Base-by-base conservation (phyloP, 2,797 vertebrate genomes). In the Ispidina picta region DNA sequence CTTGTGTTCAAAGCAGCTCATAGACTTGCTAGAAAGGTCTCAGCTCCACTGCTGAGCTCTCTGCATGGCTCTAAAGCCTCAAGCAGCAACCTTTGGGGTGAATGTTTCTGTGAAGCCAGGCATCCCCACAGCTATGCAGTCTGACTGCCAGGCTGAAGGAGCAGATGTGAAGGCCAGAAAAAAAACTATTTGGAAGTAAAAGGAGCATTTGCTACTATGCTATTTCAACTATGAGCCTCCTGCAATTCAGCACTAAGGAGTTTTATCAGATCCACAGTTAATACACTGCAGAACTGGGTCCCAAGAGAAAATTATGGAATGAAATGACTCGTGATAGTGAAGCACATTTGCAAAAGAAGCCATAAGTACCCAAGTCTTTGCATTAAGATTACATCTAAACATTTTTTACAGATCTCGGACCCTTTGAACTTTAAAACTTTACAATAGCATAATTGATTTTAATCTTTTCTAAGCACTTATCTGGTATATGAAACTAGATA, bases 301-400 rank as follows among this genome's bases (percentile, higher is more conserved):
- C 41, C 37, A 39, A 49, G 41, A 28, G 75, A 49, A 63, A 41
- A 79, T 46, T 31, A 48, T 6, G 7, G 55, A 81, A 74, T 13
- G 10, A 92, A 83, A 86, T 21, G 60, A 44, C 70, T 73, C 86
- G 56, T 49, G 44, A 71, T 60, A 73, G 63, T 33, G 19, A 14
- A 93, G 23, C 11, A 55, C 56, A 33, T 75, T 93, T 88, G 83
- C 60, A 88, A 86, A 79, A 43, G n/a, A 89, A 91, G 56, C 22
- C 11, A 4, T 73, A 46, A 88, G 52, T 74, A 33, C 49, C 37
- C 82, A 91, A 82, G 86, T 91, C 60, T 79, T 92, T 91, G 21
- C 64, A n/a, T 90, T 71, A 85, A 84, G 83, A 92, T 96, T 82
- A 74, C 68, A 94, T 93, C 93, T 93, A 51, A 82, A 95, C 74